A percentile compares a stretch with the other conserved stretches of the same genome.
phyloP scores from a whole-genome alignment of 2,888 invertebrate species.

The Drosophila suboccidentalis region DNA sequence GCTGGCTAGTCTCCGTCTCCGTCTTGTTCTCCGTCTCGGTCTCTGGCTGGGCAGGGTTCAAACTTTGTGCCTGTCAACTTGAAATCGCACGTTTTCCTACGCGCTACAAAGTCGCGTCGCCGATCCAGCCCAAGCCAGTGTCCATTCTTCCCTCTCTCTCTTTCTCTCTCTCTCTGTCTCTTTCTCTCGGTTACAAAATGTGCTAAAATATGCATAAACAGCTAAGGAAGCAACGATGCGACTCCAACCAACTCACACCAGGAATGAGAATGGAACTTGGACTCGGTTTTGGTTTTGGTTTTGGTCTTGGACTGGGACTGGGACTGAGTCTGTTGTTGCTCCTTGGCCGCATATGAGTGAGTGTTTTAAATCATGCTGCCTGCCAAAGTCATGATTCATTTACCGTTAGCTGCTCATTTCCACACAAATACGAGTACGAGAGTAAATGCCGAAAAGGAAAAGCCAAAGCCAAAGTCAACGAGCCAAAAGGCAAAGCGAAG shows the following conservation, averaged over 20 bases:
- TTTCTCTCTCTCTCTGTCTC: not conserved
- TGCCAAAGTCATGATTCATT: slow-evolving; percentile 85
- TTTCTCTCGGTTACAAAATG: slow-evolving; percentile 63
- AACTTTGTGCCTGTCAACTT: slow-evolving; percentile 78
- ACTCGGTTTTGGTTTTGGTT: not conserved
- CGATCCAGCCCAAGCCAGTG: slow-evolving; percentile 45
- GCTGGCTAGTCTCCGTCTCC: slow-evolving; percentile 4
- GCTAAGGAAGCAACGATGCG: slow-evolving; percentile 49
- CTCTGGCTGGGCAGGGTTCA: slow-evolving; percentile 64
- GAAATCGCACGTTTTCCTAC: slow-evolving; percentile 81
- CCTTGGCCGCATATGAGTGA: slow-evolving; percentile 73
- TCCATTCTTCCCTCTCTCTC: slow-evolving; percentile 4
- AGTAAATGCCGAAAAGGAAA: slow-evolving; percentile 75
- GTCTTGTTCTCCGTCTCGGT: not conserved
- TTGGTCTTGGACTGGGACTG: not conserved
- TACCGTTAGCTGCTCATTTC: slow-evolving; percentile 84
- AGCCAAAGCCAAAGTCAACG: slow-evolving; percentile 30
- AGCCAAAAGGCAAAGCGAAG: slow-evolving; percentile 29
- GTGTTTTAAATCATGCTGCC: slow-evolving; percentile 84
- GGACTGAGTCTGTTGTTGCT: slow-evolving; percentile 6
- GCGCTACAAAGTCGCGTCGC: slow-evolving; percentile 74
- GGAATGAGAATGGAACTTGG: slow-evolving; percentile 4
- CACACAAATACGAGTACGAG: slow-evolving; percentile 66
- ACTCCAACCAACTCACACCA: slow-evolving; percentile 18
- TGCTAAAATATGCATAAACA: slow-evolving; percentile 84